Percentiles rank a stretch among this genome's conserved stretches.
Evolutionary conservation across 2,113 vertebrate genomes (phyloP).

Genomic region (cat (Felis catus)): DNA sequence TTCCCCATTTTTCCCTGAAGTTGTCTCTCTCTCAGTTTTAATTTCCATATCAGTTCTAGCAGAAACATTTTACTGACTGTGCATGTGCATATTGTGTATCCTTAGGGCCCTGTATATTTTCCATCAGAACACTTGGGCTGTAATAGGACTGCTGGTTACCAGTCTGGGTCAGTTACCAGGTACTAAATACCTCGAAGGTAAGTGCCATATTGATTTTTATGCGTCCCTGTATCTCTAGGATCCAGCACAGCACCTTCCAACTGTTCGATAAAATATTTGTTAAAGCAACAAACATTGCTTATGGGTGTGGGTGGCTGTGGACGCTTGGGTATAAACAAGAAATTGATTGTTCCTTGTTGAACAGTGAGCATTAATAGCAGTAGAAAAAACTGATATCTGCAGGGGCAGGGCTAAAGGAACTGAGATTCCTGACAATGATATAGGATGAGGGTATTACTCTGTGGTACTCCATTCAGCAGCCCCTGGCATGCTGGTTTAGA

Average conservation of each 20-base stretch:
- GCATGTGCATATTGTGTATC: not conserved
- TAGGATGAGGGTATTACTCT: not conserved
- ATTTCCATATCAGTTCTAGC: not conserved
- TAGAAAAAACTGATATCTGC: not conserved
- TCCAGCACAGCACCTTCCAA: not conserved
- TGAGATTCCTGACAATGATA: conserved; percentile 8
- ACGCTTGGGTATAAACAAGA: not conserved
- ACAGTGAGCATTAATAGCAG: not conserved
- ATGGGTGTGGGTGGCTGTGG: not conserved
- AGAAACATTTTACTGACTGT: not conserved
- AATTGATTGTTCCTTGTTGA: conserved; percentile 28
- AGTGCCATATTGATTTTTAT: not conserved
- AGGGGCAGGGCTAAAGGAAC: not conserved
- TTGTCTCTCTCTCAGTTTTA: not conserved
- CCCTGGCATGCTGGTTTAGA: conserved; percentile 3
- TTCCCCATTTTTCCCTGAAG: not conserved
- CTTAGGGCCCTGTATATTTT: not conserved
- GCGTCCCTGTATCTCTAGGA: not conserved
- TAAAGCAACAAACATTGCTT: not conserved
- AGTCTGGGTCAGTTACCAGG: not conserved
- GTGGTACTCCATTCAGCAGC: not conserved
- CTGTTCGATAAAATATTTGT: not conserved
- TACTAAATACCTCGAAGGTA: not conserved
- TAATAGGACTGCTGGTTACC: not conserved
- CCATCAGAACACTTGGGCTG: not conserved